Conservation (phyloP, 2,888 invertebrate genomes). For the Bruchidius siliquastri region DNA sequence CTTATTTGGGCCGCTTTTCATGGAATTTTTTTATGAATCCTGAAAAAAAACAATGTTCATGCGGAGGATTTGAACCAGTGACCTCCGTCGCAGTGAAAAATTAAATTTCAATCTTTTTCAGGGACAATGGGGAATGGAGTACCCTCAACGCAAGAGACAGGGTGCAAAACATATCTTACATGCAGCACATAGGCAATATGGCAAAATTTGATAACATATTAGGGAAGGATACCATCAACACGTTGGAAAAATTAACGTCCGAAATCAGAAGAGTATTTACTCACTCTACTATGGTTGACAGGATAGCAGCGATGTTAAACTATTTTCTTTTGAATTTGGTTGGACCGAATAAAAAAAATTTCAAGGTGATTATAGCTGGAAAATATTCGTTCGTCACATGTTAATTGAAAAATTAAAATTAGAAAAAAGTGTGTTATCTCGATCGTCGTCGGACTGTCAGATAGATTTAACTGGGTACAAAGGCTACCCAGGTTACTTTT, state of each 20-base stretch:
- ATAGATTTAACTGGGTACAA: too few species aligned
- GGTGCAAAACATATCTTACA: slow-evolving; percentile 65
- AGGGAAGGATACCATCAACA: slow-evolving; percentile 81
- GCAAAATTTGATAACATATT: slow-evolving; percentile 91
- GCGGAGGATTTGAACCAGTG: too few species aligned
- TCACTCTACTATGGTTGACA: slow-evolving; percentile 85
- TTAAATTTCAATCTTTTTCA: slow-evolving; percentile 32
- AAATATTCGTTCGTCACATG: too few species aligned
- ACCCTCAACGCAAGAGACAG: slow-evolving; percentile 65
- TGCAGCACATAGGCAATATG: slow-evolving; percentile 75
- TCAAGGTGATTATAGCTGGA: slow-evolving; percentile 61
- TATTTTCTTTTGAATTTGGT: slow-evolving; percentile 87
- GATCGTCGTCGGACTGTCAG: too few species aligned
- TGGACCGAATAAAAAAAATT: slow-evolving; percentile 86
- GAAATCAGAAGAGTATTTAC: slow-evolving; percentile 80
- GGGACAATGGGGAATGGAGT: slow-evolving; percentile 73
- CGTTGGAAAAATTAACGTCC: slow-evolving; percentile 72
- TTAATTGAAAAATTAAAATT: too few species aligned
- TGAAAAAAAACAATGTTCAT: too few species aligned
- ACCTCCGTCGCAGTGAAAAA: too few species aligned
- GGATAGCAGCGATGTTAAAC: slow-evolving; percentile 93
- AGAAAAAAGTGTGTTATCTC: too few species aligned
- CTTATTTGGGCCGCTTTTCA: too few species aligned
- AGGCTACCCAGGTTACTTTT: too few species aligned
- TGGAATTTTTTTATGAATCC: too few species aligned